Evolutionary conservation across 1,140 invertebrate genomes (phyloP), one percentile per base, ranked within the genome.

Genomic region (Drosophila chauvacae): DNA sequence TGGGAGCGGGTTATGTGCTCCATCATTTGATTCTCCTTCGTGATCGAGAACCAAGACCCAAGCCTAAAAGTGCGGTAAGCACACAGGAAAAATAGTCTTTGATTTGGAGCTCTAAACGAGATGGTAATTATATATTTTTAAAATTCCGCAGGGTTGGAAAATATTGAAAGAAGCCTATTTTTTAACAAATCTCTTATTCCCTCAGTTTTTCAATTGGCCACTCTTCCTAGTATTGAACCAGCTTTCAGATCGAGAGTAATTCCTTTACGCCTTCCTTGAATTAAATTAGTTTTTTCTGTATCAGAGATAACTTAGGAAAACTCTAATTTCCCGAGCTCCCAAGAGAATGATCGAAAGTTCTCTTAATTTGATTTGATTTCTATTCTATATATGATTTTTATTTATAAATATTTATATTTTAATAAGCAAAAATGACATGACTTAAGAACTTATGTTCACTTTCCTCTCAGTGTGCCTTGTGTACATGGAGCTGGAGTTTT

Each of bases 21-120:
- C 53, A 72, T 59, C 53, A 72, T 63, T 23, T 35, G 62, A 35
- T 26, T 62, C 39, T 62, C 20, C 57, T 33, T 65, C 28, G 57
- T 35, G 56, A 64, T 64, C 57, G 62, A 13, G 39, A n/a, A 7
- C 56, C 57, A 39, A 39, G 7, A 41, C 35, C 55, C 55, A 41
- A 41, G 55, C 20, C 20, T 10, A 13, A 57, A 41, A 41, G 18
- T 30, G n/a, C 6, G 28, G 20, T n/a, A 3, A 14, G 26, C n/a
- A 23, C 20, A 58, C 20, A 44, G 18, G 33, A 26, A 62, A 65
- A 44, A n/a, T 1, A 23, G 13, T 4, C 9, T 14, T 13, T 5
- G 4, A 33, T 14, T 2, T n/a, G 9, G 18, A 30, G 10, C 4
- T 23, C 1, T 7, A 16, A 1, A 26, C 1, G 7, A 13, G 16